Percentiles rank a stretch among this genome's conserved stretches.
Evolutionary conservation across 2,113 vertebrate genomes (phyloP).

Genomic region (Centropus bengalensis): DNA sequence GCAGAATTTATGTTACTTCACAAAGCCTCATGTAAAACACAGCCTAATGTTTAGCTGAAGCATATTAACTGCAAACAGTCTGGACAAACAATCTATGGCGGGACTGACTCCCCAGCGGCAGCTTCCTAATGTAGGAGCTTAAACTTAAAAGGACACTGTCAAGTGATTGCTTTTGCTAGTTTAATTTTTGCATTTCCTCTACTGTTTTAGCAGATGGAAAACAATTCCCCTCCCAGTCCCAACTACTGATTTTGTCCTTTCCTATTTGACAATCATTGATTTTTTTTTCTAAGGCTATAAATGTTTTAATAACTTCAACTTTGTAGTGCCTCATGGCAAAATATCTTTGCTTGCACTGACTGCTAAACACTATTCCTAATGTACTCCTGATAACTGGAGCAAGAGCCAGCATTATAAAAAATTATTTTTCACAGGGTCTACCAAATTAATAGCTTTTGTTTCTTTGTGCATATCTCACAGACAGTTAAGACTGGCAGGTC

Average conservation of each 20-base stretch:
- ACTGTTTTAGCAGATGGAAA: constrained; percentile 23
- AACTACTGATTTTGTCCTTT: constrained; percentile 51
- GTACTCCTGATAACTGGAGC: constrained; percentile 9
- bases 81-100: neutral
- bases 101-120: neutral
- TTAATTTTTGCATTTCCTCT: constrained; percentile 56
- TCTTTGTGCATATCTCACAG: neutral
- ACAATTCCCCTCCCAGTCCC: constrained; percentile 33
- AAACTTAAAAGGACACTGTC: constrained; percentile 32
- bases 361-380: constrained; percentile 40
- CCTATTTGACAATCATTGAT: constrained; percentile 58
- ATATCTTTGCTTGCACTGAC: constrained; percentile 46
- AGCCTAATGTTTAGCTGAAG: neutral
- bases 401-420: constrained; percentile 7
- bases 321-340: constrained; percentile 59
- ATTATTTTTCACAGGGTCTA: neutral
- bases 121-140: neutral
- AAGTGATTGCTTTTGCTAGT: constrained; percentile 16
- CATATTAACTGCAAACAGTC: neutral
- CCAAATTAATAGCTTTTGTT: constrained; percentile 37
- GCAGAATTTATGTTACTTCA: neutral
- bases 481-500: neutral
- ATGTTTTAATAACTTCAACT: constrained; percentile 71
- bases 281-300: constrained; percentile 51
- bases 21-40: neutral